These are phyloP conservation scores for Trichogramma pretiosum DNA, from an alignment of 1,140 invertebrate genomes.

Conservation along the genomic window DNA sequence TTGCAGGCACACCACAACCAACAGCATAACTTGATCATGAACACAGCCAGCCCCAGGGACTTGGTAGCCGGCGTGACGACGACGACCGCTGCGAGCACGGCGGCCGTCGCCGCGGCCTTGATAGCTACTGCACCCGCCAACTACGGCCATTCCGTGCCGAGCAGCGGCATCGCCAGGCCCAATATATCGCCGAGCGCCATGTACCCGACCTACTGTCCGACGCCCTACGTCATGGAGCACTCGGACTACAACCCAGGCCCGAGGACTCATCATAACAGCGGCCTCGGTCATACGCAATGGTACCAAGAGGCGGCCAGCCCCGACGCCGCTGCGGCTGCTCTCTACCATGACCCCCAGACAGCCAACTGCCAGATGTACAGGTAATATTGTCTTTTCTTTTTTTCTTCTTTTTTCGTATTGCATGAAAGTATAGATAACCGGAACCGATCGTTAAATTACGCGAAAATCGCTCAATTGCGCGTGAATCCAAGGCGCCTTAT, in stretches of 20 bases:
- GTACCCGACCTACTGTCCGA: conserved; percentile 45
- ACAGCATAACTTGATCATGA: conserved; percentile 45
- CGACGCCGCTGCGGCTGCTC: conserved; percentile 32
- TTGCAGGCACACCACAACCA: conserved; percentile 44
- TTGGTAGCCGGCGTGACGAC: conserved; percentile 25
- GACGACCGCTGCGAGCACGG: conserved; percentile 20
- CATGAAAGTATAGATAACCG: too few relatives aligned
- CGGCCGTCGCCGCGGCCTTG: conserved; percentile 32
- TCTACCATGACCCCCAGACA: conserved; percentile 43
- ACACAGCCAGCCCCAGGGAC: conserved; percentile 40
- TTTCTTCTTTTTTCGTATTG: conserved; percentile 4
- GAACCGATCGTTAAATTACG: too few relatives aligned
- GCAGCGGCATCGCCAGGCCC: conserved; percentile 45
- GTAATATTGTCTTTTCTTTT: conserved; percentile 25
- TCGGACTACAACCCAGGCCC: conserved; percentile 36
- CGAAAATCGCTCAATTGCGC: not conserved
- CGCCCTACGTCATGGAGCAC: conserved; percentile 45
- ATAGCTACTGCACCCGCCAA: conserved; percentile 49
- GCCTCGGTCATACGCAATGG: conserved; percentile 34
- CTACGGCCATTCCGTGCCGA: conserved; percentile 42
- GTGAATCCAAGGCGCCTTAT: not conserved
- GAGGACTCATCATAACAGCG: conserved; percentile 30
- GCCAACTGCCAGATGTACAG: conserved; percentile 42
- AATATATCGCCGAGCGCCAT: conserved; percentile 46
- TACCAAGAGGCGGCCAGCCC: conserved; percentile 41